These are phyloP conservation scores for Eolophus roseicapilla DNA, from an alignment of 2,113 vertebrate genomes.

Conservation along the genomic window DNA sequence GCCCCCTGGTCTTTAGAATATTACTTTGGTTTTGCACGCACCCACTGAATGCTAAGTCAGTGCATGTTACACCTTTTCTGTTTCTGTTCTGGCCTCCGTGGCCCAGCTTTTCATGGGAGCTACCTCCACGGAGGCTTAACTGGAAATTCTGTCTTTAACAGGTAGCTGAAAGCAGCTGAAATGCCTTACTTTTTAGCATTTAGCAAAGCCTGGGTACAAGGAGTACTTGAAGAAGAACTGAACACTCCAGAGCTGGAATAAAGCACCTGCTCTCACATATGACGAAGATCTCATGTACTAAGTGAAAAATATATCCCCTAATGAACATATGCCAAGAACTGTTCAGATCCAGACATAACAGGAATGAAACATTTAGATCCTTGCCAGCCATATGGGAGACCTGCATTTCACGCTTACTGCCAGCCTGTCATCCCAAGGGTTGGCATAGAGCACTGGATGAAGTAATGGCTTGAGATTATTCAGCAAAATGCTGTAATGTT, in stretches of 20 bases:
- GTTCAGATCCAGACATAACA: conserved; percentile 7
- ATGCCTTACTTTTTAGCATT: background rate
- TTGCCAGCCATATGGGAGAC: conserved; percentile 40
- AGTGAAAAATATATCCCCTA: conserved; percentile 35
- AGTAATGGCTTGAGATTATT: conserved; percentile 40
- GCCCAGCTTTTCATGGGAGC: background rate
- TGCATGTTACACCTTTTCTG: background rate
- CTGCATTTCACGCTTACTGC: background rate
- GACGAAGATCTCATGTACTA: background rate
- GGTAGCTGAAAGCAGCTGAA: background rate
- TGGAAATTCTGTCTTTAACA: background rate
- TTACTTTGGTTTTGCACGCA: background rate
- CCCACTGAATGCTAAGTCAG: background rate
- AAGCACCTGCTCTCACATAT: conserved; percentile 14
- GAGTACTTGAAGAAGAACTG: background rate
- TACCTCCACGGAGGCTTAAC: background rate
- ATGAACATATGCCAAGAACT: conserved; percentile 29
- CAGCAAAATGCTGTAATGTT: conserved; percentile 17
- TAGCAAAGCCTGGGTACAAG: background rate
- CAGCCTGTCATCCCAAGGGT: background rate
- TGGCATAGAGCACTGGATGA: background rate
- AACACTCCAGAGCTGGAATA: background rate
- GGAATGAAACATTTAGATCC: conserved; percentile 28
- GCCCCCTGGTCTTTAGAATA: background rate
- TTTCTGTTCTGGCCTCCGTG: background rate